These are phyloP conservation scores for Drosophila hawaiiensis DNA, from an alignment of 2,888 invertebrate genomes.

Conservation along the genomic window DNA sequence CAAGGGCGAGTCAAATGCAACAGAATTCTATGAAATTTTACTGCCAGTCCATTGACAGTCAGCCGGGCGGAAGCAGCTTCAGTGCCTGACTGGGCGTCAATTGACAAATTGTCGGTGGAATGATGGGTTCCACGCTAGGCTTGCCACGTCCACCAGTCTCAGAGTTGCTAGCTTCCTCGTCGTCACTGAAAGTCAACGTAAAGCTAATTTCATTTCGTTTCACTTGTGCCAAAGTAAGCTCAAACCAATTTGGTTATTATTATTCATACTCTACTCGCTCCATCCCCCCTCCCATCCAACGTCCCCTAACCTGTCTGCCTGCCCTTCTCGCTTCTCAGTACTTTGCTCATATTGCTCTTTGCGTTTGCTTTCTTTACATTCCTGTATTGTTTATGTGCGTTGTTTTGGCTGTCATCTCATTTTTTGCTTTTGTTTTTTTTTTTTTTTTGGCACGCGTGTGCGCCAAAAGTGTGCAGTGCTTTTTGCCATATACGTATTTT, in stretches of 20 bases:
- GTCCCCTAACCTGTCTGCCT: background rate
- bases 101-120: slow-evolving; percentile 71
- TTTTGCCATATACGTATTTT: slow-evolving; percentile 27
- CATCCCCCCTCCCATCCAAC: background rate
- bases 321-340: background rate
- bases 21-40: slow-evolving; percentile 67
- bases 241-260: slow-evolving; percentile 72
- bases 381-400: slow-evolving; percentile 42
- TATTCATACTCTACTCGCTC: slow-evolving; percentile 57
- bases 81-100: slow-evolving; percentile 73
- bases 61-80: slow-evolving; percentile 72
- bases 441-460: slow-evolving; percentile 36
- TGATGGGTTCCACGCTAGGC: background rate
- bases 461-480: slow-evolving; percentile 44
- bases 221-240: slow-evolving; percentile 66
- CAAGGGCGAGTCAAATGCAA: slow-evolving; percentile 43
- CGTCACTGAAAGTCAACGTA: slow-evolving; percentile 47
- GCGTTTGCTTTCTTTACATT: slow-evolving; percentile 20
- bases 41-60: slow-evolving; percentile 62
- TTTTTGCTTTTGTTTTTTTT: background rate
- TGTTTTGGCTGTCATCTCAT: slow-evolving; percentile 32
- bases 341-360: background rate
- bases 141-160: background rate
- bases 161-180: slow-evolving; percentile 1
- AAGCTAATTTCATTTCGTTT: slow-evolving; percentile 76